Evolutionary conservation across 92 coral and sea anemone species (phyloP), one percentile per base, ranked within the genome.

Genomic region (Ricordea florida): DNA sequence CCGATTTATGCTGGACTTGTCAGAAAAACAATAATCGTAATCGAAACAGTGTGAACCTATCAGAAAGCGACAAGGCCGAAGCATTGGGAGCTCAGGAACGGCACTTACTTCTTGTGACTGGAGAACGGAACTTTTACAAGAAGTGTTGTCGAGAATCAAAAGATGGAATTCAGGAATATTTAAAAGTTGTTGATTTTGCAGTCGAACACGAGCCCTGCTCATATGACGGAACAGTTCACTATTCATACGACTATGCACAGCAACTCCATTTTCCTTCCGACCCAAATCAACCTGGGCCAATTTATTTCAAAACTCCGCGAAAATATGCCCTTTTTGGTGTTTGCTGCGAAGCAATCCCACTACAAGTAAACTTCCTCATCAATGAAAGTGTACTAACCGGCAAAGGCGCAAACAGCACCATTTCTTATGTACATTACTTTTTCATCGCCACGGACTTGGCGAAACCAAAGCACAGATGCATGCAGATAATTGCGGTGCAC

Each of bases 161-260:
- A 57, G 51, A 56, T 25, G 34, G 10, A 16, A 14, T 68, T 27
- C 33, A 15, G 29, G 21, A 38, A 5, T 17, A 32, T 22, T 9
- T 61, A 15, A 24, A 72, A 53, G 36, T 32, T 28, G 37, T 62
- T 27, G 57, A 70, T 44, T 53, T 70, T 20, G 14, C 18, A 9
- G 26, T 6, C 13, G 27, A 53, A 58, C 68, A 48, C 16, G 69
- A 43, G 18, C 83, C 92, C 6, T 86, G 84, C 36, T 57, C 79
- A 0, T 76, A 55, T 23, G 20, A 48, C 6, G 72, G 82, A 6
- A 58, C 17, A 6, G 66, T 66, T 33, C 87, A 86, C 46, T 86
- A 66, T 49, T 87, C 92, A 1, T 85, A 63, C 41, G 84, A 87
- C 25, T 76, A 81, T 52, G 92, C 92, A 6, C 87, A 87, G 69